phyloP scores from a whole-genome alignment of 2,888 invertebrate species.

The Augochlorella aurata region DNA sequence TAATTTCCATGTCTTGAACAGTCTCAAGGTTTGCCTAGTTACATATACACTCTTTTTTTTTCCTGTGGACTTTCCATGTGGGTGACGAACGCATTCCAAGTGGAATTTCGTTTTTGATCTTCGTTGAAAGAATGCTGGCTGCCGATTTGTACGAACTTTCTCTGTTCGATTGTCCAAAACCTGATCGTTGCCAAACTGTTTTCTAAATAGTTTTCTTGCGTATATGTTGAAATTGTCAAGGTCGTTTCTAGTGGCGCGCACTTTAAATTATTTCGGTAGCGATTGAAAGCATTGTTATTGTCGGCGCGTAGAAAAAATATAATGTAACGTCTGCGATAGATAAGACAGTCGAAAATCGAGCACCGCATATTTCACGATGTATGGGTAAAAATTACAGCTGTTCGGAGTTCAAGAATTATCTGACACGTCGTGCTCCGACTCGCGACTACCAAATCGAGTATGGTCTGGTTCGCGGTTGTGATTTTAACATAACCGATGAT shows the following conservation, averaged over 20 bases:
- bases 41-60: not conserved
- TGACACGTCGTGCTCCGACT: conserved; percentile 30
- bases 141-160: conserved; percentile 14
- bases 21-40: not conserved
- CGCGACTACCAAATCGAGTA: conserved; percentile 3
- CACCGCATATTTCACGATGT: not conserved
- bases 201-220: conserved; percentile 9
- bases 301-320: not conserved
- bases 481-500: conserved; percentile 23
- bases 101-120: not conserved
- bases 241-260: not conserved
- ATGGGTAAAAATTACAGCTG: conserved; percentile 10
- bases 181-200: not conserved
- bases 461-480: conserved; percentile 6
- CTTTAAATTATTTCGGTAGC: not conserved
- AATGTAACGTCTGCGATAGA: conserved; percentile 15
- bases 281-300: not conserved
- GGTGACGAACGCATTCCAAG: not conserved
- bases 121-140: not conserved
- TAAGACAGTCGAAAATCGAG: conserved; percentile 15
- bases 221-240: not conserved
- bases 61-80: not conserved
- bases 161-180: not conserved
- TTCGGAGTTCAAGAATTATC: conserved; percentile 50
- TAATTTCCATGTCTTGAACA: not conserved